phyloP scores from a whole-genome alignment of 1,140 invertebrate species.

The Platyscapa corneri region DNA sequence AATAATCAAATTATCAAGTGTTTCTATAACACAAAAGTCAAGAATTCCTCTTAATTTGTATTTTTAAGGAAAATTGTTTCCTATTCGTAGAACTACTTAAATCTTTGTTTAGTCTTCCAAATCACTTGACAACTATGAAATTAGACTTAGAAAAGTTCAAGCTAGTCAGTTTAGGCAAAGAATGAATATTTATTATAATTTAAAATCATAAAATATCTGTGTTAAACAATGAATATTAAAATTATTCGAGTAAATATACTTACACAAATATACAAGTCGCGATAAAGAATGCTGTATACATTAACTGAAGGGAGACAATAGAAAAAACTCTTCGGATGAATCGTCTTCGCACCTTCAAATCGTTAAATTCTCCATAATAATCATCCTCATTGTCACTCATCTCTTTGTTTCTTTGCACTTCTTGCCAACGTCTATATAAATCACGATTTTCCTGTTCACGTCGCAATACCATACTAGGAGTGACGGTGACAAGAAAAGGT shows the following conservation, averaged over 20 bases:
- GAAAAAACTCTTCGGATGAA: slow-evolving; percentile 66
- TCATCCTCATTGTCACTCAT: slow-evolving; percentile 45
- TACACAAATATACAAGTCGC: slow-evolving; percentile 63
- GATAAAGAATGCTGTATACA: slow-evolving; percentile 61
- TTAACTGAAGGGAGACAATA: slow-evolving; percentile 61
- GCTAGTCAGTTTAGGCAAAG: too few relatives aligned
- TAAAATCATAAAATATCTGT: background rate
- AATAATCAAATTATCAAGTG: too few relatives aligned
- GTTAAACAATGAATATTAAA: background rate
- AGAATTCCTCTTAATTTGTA: too few relatives aligned
- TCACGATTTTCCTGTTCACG: slow-evolving; percentile 62
- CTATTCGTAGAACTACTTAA: too few relatives aligned
- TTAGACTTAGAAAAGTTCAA: too few relatives aligned
- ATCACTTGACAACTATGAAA: too few relatives aligned
- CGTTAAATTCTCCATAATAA: slow-evolving; percentile 64
- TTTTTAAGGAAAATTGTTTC: too few relatives aligned
- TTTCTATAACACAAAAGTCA: too few relatives aligned
- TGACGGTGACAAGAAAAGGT: slow-evolving; percentile 62
- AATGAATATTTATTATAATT: background rate
- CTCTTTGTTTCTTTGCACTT: slow-evolving; percentile 53
- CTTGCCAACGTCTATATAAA: slow-evolving; percentile 60
- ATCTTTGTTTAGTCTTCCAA: too few relatives aligned
- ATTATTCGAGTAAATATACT: slow-evolving; percentile 13
- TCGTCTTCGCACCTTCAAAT: slow-evolving; percentile 55
- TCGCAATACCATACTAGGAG: slow-evolving; percentile 62